phyloP scores from a whole-genome alignment of 2,113 vertebrate species.

The Origma solitaria region DNA sequence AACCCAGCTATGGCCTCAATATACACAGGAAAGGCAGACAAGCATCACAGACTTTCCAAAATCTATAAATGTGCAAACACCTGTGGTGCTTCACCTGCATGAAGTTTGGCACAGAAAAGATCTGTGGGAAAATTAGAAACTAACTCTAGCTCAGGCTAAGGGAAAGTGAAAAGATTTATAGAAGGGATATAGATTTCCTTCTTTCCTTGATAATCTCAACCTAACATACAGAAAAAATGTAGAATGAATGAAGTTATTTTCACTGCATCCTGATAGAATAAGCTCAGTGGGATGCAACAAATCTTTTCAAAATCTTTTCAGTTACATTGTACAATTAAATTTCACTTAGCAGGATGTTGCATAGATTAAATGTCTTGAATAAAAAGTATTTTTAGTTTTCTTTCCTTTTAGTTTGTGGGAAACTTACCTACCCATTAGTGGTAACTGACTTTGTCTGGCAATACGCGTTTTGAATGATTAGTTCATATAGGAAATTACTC shows the following conservation, averaged over 20 bases:
- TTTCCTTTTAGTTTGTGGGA: not conserved
- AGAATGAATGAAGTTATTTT: not conserved
- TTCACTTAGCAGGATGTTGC: not conserved
- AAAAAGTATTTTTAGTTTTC: not conserved
- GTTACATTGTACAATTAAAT: not conserved
- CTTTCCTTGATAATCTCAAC: not conserved
- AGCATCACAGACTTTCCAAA: not conserved
- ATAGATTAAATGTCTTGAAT: not conserved
- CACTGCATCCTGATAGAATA: not conserved
- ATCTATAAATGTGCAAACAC: not conserved
- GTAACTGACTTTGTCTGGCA: not conserved
- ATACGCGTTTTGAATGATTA: not conserved
- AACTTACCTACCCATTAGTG: not conserved
- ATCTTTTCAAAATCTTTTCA: not conserved
- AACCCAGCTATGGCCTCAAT: not conserved
- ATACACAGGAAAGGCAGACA: not conserved
- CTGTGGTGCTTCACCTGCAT: not conserved
- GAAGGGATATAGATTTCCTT: not conserved
- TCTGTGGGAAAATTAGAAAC: not conserved
- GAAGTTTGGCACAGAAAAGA: not conserved
- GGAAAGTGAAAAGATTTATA: not conserved
- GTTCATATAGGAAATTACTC: not conserved
- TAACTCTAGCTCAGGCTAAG: not conserved
- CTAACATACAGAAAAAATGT: not conserved
- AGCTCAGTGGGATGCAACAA: not conserved